Conservation (phyloP, 2,113 vertebrate species). For the Megalops atlanticus region DNA sequence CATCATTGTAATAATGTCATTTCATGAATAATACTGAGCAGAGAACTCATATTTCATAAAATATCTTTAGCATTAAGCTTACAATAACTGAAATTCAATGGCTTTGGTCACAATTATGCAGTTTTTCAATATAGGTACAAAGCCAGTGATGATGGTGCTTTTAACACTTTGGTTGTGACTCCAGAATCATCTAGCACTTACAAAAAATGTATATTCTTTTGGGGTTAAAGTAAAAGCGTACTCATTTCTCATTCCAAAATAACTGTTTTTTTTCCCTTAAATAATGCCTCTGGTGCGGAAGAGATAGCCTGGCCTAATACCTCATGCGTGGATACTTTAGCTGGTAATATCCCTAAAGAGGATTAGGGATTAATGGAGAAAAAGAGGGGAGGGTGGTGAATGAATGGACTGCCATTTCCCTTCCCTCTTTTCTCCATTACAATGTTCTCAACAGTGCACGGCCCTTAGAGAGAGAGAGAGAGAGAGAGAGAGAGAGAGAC, state of each 20-base stretch:
- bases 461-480: background rate
- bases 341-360: slow-evolving; percentile 59
- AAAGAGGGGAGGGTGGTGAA: slow-evolving; percentile 32
- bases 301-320: slow-evolving; percentile 20
- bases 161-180: background rate
- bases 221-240: slow-evolving; percentile 23
- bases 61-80: no score
- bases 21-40: no score
- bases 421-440: slow-evolving; percentile 2
- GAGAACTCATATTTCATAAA: no score
- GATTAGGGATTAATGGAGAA: slow-evolving; percentile 50
- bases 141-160: background rate
- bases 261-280: slow-evolving; percentile 38
- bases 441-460: slow-evolving; percentile 49
- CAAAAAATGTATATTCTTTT: background rate
- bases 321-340: slow-evolving; percentile 54
- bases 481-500: no score
- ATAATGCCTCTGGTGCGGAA: slow-evolving; percentile 50
- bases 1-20: no score
- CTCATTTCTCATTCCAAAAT: slow-evolving; percentile 8
- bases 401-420: slow-evolving; percentile 39
- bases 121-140: background rate
- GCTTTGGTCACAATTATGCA: no score
- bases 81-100: no score
- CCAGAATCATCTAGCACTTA: background rate